Base-by-base conservation (phyloP, 2,113 vertebrate genomes). In the Calypte anna region DNA sequence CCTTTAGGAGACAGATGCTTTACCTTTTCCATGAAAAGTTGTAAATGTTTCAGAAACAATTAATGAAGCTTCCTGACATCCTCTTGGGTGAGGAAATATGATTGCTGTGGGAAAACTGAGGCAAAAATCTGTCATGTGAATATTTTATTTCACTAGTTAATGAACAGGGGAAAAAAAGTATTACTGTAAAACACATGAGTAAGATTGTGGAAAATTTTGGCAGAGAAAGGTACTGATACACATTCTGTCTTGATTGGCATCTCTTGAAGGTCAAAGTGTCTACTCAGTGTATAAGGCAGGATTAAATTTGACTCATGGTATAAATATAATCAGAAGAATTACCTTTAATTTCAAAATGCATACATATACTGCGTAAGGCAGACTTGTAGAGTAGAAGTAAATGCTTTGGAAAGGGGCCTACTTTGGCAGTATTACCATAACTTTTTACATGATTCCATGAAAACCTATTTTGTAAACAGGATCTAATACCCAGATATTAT, bases 31-130 rank as follows among this genome's bases (percentile, higher is more conserved):
- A 91, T 82, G 94, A 92, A 86, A 96, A 97, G 88, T 83, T 96
- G 88, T 95, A 96, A 96, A 96, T 97, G 94, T 96, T 97, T 97
- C 90, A 95, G 93, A 96, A 96, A 97, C 95, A 97, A 96, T 95
- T 96, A 96, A 94, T 96, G 91, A 94, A 96, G 88, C 94, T 93
- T 97, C 92, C 80, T 96, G 90, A 90, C 92, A 91, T 93, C 88
- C 95, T 90, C 95, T 83, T 95, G 94, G 88, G 90, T 86, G 46
- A 95, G 86, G 95, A 96, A 95, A 95, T 97, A 91, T 96, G 95
- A 96, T 96, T 94, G 93, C 88, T 93, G 46, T 96, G 93, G 94
- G 95, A 95, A 96, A 96, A 97, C 93, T 93, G 93, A 95, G 93
- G 95, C 91, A 93, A 91, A 96, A 96, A 96, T 95, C 94, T 86